Percentiles rank a stretch among this genome's conserved stretches.
Evolutionary conservation across 2,113 vertebrate species (phyloP).

Genomic region (Cavia aperea): DNA sequence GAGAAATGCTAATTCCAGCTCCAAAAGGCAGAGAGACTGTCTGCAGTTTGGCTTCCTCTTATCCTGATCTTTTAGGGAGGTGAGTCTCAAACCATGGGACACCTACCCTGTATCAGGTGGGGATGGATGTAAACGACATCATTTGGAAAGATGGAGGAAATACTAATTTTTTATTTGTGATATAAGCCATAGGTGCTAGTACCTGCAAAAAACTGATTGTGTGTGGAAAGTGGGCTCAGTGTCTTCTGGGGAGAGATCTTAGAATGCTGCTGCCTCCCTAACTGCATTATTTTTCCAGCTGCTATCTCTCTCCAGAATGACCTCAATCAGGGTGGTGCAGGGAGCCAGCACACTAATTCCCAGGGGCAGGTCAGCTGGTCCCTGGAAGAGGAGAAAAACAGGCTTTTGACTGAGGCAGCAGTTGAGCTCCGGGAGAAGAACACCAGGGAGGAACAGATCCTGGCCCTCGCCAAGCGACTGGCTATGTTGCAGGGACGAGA

Average conservation of each 20-base stretch:
- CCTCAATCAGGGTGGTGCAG: slow-evolving; percentile 77
- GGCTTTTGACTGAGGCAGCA: slow-evolving; percentile 85
- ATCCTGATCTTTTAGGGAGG: not conserved
- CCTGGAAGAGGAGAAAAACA: slow-evolving; percentile 85
- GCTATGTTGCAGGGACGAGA: slow-evolving; percentile 87
- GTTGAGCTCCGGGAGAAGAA: slow-evolving; percentile 83
- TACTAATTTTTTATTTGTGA: slow-evolving; percentile 14
- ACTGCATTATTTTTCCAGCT: slow-evolving; percentile 63
- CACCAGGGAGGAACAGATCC: slow-evolving; percentile 82
- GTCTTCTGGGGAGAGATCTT: slow-evolving; percentile 11
- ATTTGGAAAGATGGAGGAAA: slow-evolving; percentile 26
- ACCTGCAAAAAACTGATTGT: not conserved
- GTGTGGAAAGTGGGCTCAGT: not conserved
- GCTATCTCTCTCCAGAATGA: slow-evolving; percentile 80
- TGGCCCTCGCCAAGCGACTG: slow-evolving; percentile 86
- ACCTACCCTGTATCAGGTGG: not conserved
- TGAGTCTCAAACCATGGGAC: not conserved
- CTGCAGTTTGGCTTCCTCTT: not conserved
- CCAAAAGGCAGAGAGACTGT: not conserved
- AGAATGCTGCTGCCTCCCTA: not conserved
- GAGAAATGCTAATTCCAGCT: not conserved
- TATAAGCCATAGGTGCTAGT: not conserved
- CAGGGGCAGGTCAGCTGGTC: slow-evolving; percentile 77
- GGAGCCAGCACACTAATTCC: slow-evolving; percentile 61
- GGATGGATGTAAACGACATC: not conserved